Evolutionary conservation across 1,140 invertebrate genomes (phyloP), one percentile per base, ranked within the genome.

Genomic region (Pantala flavescens): DNA sequence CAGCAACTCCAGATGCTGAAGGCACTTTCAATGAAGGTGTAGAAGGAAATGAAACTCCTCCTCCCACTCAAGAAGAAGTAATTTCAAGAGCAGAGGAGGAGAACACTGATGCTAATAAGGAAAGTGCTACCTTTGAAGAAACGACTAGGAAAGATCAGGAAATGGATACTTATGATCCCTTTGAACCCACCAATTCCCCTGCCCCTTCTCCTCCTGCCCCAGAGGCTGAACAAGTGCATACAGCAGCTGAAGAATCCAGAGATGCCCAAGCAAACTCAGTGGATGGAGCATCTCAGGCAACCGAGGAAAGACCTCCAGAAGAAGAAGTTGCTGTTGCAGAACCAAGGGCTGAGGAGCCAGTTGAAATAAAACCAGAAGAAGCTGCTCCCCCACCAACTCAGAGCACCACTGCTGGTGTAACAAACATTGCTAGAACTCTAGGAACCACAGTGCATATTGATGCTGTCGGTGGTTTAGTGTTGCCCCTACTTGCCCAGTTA

Each of bases 161-260:
- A 77, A 77, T 36, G 3, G 91, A 93, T 80, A 91, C 88, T 5
- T 95, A 94, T 81, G 93, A 94, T 88, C 93, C 93, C 0, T 94
- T 93, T 80, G 92, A 94, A 79, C 93, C 93, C 0, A 94, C 93
- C 0, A 93, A 92, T 80, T 93, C 92, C 3, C 86, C 91, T 2
- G 91, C 91, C 0, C 84, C 85, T 7, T 86, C 87, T 11, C 87
- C 87, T 0, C 81, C 82, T 49, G 84, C 78, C 77, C 85, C 81
- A 70, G 84, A 80, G 77, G 85, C 78, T 75, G 81, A 43, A 80
- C 82, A 76, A 16, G 14, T 63, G 12, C 49, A 63, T 21, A 3
- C 14, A 21, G n/a, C 49, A 19, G 49, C 49, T 63, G 49, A 63
- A 12, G 49, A 63, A 21, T 63, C 49, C 5, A 63, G 49, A 63